Conservation (phyloP, 2,888 invertebrate genomes). For the Argyresthia albistria region DNA sequence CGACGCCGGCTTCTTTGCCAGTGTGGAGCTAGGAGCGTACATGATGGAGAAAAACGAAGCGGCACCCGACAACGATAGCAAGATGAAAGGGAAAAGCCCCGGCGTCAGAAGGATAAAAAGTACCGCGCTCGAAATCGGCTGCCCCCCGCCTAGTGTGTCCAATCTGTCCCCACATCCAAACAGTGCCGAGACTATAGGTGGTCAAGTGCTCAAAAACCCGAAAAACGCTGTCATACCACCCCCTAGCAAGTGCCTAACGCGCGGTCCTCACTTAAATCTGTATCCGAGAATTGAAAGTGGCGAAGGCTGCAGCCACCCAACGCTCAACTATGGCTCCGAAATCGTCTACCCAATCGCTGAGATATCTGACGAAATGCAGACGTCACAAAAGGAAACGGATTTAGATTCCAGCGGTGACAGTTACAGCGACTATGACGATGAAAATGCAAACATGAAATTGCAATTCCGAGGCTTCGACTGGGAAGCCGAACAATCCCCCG, state of each 20-base stretch:
- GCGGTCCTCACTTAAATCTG: slow-evolving; percentile 79
- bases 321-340: slow-evolving; percentile 78
- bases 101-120: slow-evolving; percentile 80
- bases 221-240: slow-evolving; percentile 76
- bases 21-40: slow-evolving; percentile 64
- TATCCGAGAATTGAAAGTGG: slow-evolving; percentile 77
- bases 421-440: slow-evolving; percentile 75
- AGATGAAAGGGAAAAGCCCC: slow-evolving; percentile 68
- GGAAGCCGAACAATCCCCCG: slow-evolving; percentile 60
- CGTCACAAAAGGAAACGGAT: slow-evolving; percentile 76
- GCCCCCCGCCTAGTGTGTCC: slow-evolving; percentile 77
- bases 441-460: slow-evolving; percentile 37
- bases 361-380: slow-evolving; percentile 85
- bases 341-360: slow-evolving; percentile 89
- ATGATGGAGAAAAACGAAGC: slow-evolving; percentile 67
- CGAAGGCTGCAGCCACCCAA: slow-evolving; percentile 83
- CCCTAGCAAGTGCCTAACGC: slow-evolving; percentile 78
- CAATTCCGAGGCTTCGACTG: slow-evolving; percentile 65
- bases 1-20: slow-evolving; percentile 71
- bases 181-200: slow-evolving; percentile 83
- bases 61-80: slow-evolving; percentile 50
- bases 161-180: slow-evolving; percentile 86
- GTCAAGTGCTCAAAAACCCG: slow-evolving; percentile 78
- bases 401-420: slow-evolving; percentile 73
- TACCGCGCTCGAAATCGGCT: slow-evolving; percentile 79